phyloP scores from a whole-genome alignment of 2,888 invertebrate genomes.

The Nephrotoma flavescens region DNA sequence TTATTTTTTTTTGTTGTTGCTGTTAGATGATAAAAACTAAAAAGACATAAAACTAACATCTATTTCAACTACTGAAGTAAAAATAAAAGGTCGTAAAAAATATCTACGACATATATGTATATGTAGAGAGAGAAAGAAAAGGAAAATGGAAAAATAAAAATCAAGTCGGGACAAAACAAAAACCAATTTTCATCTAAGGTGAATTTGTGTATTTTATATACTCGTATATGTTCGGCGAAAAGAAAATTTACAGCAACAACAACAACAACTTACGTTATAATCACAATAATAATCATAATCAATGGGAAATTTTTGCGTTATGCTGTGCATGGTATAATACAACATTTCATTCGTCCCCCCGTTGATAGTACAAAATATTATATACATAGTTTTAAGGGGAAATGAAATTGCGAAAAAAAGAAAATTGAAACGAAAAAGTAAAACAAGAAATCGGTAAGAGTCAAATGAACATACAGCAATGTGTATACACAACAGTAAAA shows the following conservation, averaged over 20 bases:
- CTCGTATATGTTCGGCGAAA: neutral
- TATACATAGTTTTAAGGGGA: neutral
- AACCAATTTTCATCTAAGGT: neutral
- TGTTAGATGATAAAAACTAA: neutral
- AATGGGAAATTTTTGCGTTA: neutral
- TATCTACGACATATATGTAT: neutral
- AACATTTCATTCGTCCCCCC: neutral
- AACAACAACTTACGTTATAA: neutral
- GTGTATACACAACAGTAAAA: neutral
- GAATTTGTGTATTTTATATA: neutral
- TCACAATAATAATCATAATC: neutral
- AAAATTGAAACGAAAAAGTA: neutral
- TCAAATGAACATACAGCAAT: neutral
- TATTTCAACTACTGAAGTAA: conserved; percentile 1
- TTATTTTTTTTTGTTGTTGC: neutral
- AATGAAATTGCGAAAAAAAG: neutral
- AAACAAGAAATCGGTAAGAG: neutral
- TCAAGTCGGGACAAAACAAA: neutral
- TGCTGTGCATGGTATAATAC: neutral
- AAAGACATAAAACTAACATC: conserved; percentile 2
- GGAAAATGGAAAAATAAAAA: neutral
- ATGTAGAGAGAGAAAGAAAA: neutral
- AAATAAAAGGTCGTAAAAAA: conserved; percentile 1
- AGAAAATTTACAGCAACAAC: neutral
- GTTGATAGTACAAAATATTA: neutral